Evolutionary conservation across 1,140 invertebrate species (phyloP), one percentile per base, ranked within the genome.

Genomic region (Nixonia krombeini): DNA sequence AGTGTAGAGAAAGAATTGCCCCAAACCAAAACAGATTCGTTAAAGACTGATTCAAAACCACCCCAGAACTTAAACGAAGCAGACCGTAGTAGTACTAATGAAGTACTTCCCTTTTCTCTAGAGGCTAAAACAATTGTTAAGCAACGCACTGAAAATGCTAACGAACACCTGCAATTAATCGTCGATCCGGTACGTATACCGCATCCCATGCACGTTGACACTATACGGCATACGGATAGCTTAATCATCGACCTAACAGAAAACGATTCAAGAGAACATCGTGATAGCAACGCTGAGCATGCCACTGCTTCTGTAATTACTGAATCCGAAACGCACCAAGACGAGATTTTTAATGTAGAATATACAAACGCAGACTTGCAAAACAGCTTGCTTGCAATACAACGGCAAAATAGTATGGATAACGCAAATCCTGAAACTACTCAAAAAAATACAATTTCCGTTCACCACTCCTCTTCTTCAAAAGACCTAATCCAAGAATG

Each of bases 121-220:
- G 50, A 49, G 35, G 50, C 38, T 26, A 40, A 55, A 56, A n/a
- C n/a, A n/a, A n/a, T n/a, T n/a, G n/a, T n/a, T n/a, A n/a, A n/a
- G n/a, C 52, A 13, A 17, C 52, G 28, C 47, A 49, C 35, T 16
- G 38, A 55, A 42, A 9, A 40, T 40, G 29, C 40, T 68, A 68
- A 61, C 33, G 55, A 69, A 50, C 52, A 38, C 51, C 59, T 69
- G 47, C 65, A 29, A 62, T 44, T 69, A 58, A 69, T 52, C 42
- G 52, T 53, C 26, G 57, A 68, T 29, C 38, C 42, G 58, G 69
- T 70, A 71, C 37, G 62, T 67, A 74, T n/a, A n/a, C 8, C 51
- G 23, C 52, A 50, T 46, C n/a, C 41, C 4, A 55, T 35, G 31
- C 13, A 61, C 28, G 45, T 64, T 58, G 38, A 62, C 16, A 16